These are phyloP conservation scores for Volucella zonaria DNA, from an alignment of 2,888 invertebrate genomes.

Conservation along the genomic window DNA sequence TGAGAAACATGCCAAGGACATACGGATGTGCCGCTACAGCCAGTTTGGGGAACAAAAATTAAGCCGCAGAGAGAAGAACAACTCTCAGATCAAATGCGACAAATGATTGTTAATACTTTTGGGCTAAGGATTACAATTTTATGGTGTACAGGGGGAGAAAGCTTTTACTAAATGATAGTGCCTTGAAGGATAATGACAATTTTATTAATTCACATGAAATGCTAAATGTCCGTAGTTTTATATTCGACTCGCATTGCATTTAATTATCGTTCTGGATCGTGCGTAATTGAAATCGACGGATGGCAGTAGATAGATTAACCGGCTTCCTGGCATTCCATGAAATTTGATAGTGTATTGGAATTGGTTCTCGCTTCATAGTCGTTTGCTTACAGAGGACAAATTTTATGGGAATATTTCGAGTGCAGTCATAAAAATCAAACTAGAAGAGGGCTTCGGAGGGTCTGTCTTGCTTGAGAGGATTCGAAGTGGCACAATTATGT, in stretches of 20 bases:
- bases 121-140: not conserved
- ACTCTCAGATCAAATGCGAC: constrained; percentile 28
- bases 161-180: not conserved
- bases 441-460: not conserved
- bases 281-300: constrained; percentile 49
- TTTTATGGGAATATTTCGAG: not conserved
- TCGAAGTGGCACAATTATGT: too few species aligned
- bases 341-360: constrained; percentile 3
- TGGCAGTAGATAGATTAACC: constrained; percentile 7
- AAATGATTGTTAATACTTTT: constrained; percentile 28
- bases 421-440: not conserved
- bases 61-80: constrained; percentile 22
- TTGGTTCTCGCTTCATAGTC: constrained; percentile 9
- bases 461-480: not conserved
- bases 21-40: not conserved
- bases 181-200: constrained; percentile 22
- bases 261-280: constrained; percentile 26
- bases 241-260: constrained; percentile 22
- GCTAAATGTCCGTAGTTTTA: constrained; percentile 20
- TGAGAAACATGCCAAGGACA: constrained; percentile 5
- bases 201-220: constrained; percentile 40
- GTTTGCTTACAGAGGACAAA: not conserved
- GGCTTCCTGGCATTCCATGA: not conserved
- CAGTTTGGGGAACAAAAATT: constrained; percentile 20
- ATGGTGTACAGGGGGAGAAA: not conserved